Base-by-base conservation (phyloP, 2,888 invertebrate species). In the Rotaria sp. region DNA sequence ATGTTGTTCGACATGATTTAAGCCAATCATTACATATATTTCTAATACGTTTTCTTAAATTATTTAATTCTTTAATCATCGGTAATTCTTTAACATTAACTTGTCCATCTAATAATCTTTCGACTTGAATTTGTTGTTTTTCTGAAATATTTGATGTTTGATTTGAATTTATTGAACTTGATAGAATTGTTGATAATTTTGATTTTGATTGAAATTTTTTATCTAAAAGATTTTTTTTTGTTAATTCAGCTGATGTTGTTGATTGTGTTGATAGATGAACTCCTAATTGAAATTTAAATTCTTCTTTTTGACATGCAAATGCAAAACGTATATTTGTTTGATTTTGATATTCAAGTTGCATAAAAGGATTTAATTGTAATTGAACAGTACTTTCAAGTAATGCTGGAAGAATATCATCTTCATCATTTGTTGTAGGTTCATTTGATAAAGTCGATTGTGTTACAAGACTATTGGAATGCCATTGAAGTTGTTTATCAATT, bases 211-310 rank as follows among this genome's bases (percentile, higher is more conserved):
- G 59, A 30, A n/a, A 11, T 59, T 15, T 10, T 30, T n/a, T n/a
- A 15, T 59, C 59, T 3, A 11, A 5, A 1, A 30, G 18, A 7
- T 35, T 35, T 35, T 67, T 38, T 35, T 35, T 35, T 1, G 67
- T 35, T n/a, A 21, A 38, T 18, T 18, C 8, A 21, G 21, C 21
- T 67, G 35, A 3, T 35, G 35, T 35, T 35, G 35, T 0, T 35
- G 35, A 18, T 35, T 67, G 35, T 21, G 21, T 26, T n/a, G 45
- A 21, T 30, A 35, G n/a, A 67, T 35, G 1, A 8, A 15, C 21
- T 45, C 80, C 80, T 45, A 80, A 80, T 80, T 80, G 80, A 80
- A 80, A 80, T 45, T 80, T 80, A 35, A 26, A 80, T 80, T 80
- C 80, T 80, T 80, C 80, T 41, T 45, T 80, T 38, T 45, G 24